Evolutionary conservation across 2,113 vertebrate species (phyloP).

Genomic region (Panthera tigris): DNA sequence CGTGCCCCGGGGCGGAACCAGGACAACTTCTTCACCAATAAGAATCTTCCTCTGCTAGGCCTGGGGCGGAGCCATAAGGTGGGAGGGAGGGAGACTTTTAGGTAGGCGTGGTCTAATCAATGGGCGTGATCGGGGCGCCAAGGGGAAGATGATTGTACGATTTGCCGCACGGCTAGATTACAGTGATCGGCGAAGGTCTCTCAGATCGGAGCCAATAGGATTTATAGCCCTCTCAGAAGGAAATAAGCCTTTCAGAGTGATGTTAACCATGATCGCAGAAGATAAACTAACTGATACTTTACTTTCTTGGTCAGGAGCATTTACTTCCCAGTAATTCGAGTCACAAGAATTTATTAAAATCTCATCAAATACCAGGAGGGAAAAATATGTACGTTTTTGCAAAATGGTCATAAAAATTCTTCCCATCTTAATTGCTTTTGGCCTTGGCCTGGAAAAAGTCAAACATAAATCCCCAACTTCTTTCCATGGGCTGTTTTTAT

Average conservation of each 20-base stretch:
- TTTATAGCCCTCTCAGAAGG: background rate
- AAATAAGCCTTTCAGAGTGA: background rate
- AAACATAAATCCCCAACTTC: background rate
- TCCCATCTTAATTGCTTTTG: slow-evolving; percentile 27
- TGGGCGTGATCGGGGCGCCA: slow-evolving; percentile 22
- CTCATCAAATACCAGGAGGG: background rate
- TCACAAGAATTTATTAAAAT: slow-evolving; percentile 47
- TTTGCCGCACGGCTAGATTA: background rate
- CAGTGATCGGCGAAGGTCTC: background rate
- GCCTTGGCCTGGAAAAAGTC: background rate
- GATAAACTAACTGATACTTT: background rate
- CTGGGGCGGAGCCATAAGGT: background rate
- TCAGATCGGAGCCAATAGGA: background rate
- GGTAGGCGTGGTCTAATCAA: background rate
- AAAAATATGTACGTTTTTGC: background rate
- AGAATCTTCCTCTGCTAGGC: background rate
- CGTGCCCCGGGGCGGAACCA: slow-evolving; percentile 22
- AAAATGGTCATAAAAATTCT: slow-evolving; percentile 34
- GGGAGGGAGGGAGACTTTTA: background rate
- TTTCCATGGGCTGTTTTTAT: background rate
- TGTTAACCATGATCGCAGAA: background rate
- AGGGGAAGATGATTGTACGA: background rate
- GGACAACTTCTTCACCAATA: slow-evolving; percentile 71
- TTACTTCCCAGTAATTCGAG: slow-evolving; percentile 16
- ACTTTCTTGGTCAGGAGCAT: slow-evolving; percentile 22